Evolutionary conservation across 2,797 vertebrate genomes (phyloP).

Genomic region (Cetoscarus ocellatus): DNA sequence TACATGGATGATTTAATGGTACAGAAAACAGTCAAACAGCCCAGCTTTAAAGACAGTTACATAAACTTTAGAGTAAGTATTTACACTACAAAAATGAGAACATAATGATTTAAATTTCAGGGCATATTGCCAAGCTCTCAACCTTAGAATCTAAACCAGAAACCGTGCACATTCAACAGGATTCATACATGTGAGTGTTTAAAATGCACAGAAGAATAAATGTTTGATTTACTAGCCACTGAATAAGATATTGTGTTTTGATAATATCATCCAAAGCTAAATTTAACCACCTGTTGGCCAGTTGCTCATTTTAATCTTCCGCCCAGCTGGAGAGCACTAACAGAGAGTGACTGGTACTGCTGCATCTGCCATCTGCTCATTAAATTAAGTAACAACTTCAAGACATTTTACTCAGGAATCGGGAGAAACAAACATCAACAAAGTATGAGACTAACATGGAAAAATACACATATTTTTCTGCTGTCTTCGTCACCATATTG

Average conservation of each 20-base stretch:
- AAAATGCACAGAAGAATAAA: no score
- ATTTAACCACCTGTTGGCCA: background rate
- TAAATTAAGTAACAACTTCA: slow-evolving; percentile 9
- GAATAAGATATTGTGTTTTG: background rate
- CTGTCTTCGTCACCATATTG: background rate
- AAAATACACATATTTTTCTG: background rate
- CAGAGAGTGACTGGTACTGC: background rate
- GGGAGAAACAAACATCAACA: background rate
- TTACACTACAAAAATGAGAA: no score
- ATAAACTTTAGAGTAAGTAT: no score
- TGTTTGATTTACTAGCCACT: no score
- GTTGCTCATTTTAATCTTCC: background rate
- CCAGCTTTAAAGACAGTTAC: no score
- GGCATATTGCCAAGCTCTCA: no score
- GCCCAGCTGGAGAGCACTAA: background rate
- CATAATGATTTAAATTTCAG: no score
- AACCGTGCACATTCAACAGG: no score
- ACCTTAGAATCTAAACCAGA: no score
- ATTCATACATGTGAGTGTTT: no score
- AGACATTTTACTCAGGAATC: background rate
- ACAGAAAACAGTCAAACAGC: no score
- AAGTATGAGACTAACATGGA: background rate
- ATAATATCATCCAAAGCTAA: background rate
- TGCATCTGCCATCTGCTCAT: slow-evolving; percentile 1
- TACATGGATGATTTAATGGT: no score